A percentile compares a stretch with the other conserved stretches of the same genome.
phyloP scores from a whole-genome alignment of 2,888 invertebrate species.

The Germaria angustata region DNA sequence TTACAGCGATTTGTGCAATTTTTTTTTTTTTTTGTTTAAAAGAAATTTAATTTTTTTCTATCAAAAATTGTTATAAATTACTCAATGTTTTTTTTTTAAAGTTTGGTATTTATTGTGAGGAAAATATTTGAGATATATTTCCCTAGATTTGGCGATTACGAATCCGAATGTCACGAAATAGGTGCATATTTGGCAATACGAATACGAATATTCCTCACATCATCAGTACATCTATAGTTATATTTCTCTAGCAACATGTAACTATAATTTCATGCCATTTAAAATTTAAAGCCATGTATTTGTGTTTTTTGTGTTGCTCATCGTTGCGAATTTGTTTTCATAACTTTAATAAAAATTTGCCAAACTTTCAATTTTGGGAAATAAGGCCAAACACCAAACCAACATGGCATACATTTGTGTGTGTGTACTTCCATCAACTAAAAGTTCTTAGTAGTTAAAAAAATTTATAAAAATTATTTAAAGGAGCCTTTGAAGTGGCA shows the following conservation, averaged over 20 bases:
- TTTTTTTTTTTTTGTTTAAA: too few species aligned
- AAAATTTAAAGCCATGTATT: background rate
- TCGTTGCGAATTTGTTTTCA: background rate
- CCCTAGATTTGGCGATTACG: too few species aligned
- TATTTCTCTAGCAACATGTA: background rate
- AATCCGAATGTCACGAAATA: too few species aligned
- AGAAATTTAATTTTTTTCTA: background rate
- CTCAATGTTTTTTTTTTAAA: background rate
- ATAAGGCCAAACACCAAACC: background rate
- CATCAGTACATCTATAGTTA: too few species aligned
- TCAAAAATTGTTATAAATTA: too few species aligned
- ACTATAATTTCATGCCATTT: background rate
- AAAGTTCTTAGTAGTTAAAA: slow-evolving; percentile 19
- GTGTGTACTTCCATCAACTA: slow-evolving; percentile 17
- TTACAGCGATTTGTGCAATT: too few species aligned
- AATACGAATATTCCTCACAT: too few species aligned
- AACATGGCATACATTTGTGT: background rate
- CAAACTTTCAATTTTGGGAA: slow-evolving; percentile 10
- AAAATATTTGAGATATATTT: too few species aligned
- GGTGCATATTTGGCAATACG: too few species aligned
- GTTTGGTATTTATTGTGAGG: too few species aligned
- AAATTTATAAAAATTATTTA: background rate
- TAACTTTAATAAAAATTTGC: slow-evolving; percentile 4
- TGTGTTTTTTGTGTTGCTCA: background rate
- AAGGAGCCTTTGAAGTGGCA: background rate